phyloP scores from a whole-genome alignment of 2,113 vertebrate species.

The Cariama cristata region DNA sequence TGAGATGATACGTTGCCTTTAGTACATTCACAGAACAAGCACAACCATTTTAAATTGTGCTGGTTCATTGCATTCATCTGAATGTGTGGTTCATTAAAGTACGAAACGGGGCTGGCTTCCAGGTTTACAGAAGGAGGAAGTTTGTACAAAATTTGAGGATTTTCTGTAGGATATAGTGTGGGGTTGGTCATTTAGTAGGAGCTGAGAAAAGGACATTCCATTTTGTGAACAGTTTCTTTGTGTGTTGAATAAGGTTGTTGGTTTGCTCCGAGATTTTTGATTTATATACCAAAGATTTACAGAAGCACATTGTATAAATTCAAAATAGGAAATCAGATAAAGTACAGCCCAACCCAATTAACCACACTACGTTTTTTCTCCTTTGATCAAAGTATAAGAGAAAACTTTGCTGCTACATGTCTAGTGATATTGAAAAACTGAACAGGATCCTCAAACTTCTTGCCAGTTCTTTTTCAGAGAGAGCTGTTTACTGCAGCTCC shows the following conservation, averaged over 20 bases:
- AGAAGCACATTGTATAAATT: background rate
- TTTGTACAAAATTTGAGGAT: background rate
- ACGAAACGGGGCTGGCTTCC: background rate
- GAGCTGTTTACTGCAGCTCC: background rate
- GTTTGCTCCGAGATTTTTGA: background rate
- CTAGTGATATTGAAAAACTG: background rate
- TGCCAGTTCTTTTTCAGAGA: background rate
- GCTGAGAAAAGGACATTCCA: background rate
- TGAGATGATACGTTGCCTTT: background rate
- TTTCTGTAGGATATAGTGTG: background rate
- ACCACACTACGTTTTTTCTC: background rate
- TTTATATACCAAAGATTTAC: background rate
- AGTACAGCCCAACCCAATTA: background rate
- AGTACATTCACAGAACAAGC: background rate
- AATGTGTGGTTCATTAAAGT: background rate
- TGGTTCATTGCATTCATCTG: background rate
- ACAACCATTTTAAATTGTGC: background rate
- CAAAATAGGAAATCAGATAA: background rate
- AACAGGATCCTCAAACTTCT: background rate
- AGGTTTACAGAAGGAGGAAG: background rate
- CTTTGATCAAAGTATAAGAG: background rate
- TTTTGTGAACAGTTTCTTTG: background rate
- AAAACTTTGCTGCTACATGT: rapidly evolving
- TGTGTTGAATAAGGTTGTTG: background rate
- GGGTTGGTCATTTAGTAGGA: background rate